Evolutionary conservation across 2,888 invertebrate genomes (phyloP).

Genomic region (Eubasilissa splendida): DNA sequence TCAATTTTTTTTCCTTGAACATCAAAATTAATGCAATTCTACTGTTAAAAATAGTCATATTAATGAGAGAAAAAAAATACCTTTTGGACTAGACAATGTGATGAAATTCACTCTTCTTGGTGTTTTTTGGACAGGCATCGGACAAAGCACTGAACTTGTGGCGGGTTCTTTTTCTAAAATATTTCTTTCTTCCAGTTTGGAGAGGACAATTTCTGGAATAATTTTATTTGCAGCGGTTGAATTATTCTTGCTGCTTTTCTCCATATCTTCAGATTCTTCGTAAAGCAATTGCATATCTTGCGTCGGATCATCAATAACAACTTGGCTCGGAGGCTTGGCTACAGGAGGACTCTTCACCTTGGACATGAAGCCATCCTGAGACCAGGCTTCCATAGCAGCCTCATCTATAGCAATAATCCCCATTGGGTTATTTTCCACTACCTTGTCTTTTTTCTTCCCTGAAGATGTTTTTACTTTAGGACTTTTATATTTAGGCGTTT

Average conservation of each 20-base stretch:
- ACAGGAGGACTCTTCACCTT: slow-evolving; percentile 43
- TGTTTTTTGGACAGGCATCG: slow-evolving; percentile 68
- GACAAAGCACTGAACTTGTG: slow-evolving; percentile 59
- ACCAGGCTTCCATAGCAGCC: slow-evolving; percentile 71
- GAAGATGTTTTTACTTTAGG: slow-evolving; percentile 59
- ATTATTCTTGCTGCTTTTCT: slow-evolving; percentile 59
- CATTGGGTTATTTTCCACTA: slow-evolving; percentile 56
- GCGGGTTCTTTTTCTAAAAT: not conserved
- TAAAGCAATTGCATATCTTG: slow-evolving; percentile 76
- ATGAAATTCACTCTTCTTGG: slow-evolving; percentile 82
- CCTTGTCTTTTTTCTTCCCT: slow-evolving; percentile 61
- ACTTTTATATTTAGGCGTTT: slow-evolving; percentile 58
- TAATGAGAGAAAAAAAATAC: slow-evolving; percentile 60
- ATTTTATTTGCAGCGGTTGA: slow-evolving; percentile 60
- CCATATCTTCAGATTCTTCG: slow-evolving; percentile 68
- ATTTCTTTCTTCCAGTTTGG: slow-evolving; percentile 24
- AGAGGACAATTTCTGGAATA: slow-evolving; percentile 54
- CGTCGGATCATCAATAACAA: slow-evolving; percentile 65
- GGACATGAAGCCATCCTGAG: slow-evolving; percentile 65
- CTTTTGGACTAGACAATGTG: slow-evolving; percentile 85
- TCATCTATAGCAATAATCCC: slow-evolving; percentile 68
- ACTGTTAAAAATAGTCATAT: no score
- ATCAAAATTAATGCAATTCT: no score
- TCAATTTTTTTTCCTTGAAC: no score
- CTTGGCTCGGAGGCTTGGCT: slow-evolving; percentile 35